Evolutionary conservation across 2,113 vertebrate genomes (phyloP), one percentile per base, ranked within the genome.

Genomic region (Pterocles burchelli): DNA sequence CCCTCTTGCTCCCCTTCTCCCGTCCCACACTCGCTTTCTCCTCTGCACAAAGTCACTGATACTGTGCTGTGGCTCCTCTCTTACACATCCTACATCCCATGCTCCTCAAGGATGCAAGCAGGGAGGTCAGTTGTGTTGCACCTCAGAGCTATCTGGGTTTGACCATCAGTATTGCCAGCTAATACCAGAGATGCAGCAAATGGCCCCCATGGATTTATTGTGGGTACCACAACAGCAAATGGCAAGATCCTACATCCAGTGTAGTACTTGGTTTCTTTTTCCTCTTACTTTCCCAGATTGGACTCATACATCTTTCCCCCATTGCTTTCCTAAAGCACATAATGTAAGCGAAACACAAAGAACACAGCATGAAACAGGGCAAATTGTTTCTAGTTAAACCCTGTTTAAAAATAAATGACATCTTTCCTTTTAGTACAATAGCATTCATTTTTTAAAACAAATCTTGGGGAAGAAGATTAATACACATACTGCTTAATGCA

Each of bases 351-450:
- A 83, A 83, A 83, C 16, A 71, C 31, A 70, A 85, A 76, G 43
- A 66, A 73, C n/a, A 38, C 33, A 58, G 24, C 31, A 67, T 26
- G 29, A 78, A 90, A 54, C 26, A 17, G 29, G 26, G 38, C 13
- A 78, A 93, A 67, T n/a, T n/a, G 34, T 34, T 95, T 88, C 59
- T 41, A 49, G 67, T 58, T 88, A 65, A 94, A 26, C 6, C 8
- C 34, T 75, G 18, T 43, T 95, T 90, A 92, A 93, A 95, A 89
- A 91, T 91, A 86, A 90, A 94, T 70, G 29, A 14, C 22, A n/a
- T 68, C 49, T 62, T 85, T 80, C 49, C 78, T 88, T 85, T 89
- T 51, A 73, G 51, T 75, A 59, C 68, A 78, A 77, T 61, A 88
- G 31, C 67, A 94, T 88, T 31, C 13, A 66, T 85, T 70, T 88